Percentiles rank a stretch among this genome's conserved stretches.
Evolutionary conservation across 92 coral and sea anemone species (phyloP).

Genomic region (Epizoanthus scotinus): DNA sequence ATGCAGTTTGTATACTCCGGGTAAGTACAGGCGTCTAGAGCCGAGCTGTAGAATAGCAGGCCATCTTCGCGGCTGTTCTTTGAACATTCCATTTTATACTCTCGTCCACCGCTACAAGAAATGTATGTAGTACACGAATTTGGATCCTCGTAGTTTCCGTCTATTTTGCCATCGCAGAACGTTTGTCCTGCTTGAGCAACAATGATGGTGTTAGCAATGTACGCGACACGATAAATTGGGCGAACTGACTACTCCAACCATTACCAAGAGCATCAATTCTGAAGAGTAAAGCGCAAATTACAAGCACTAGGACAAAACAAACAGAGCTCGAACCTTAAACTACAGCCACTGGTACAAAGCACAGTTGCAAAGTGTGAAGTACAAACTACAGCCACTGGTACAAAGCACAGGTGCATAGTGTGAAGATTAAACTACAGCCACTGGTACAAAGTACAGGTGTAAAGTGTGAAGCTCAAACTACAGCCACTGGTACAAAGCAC

Average conservation of each 20-base stretch:
- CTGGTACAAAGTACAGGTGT: too few relatives aligned
- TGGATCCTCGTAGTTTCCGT: constrained; percentile 4
- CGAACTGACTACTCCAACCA: background rate
- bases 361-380: too few relatives aligned
- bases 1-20: constrained; percentile 21
- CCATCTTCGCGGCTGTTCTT: background rate
- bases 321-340: too few relatives aligned
- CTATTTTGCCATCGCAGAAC: constrained; percentile 1
- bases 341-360: too few relatives aligned
- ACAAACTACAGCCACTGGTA: too few relatives aligned
- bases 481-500: too few relatives aligned
- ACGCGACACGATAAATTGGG: background rate
- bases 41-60: background rate
- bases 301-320: background rate
- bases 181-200: background rate
- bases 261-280: background rate
- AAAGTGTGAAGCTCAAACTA: too few relatives aligned
- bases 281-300: background rate
- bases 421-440: too few relatives aligned
- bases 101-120: constrained; percentile 1
- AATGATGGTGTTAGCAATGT: background rate
- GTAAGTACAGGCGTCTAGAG: constrained; percentile 13
- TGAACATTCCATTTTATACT: constrained; percentile 11
- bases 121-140: constrained; percentile 3
- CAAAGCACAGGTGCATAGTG: too few relatives aligned